Conservation (phyloP, 2,888 invertebrate species). For the Drosophila anomelani region DNA sequence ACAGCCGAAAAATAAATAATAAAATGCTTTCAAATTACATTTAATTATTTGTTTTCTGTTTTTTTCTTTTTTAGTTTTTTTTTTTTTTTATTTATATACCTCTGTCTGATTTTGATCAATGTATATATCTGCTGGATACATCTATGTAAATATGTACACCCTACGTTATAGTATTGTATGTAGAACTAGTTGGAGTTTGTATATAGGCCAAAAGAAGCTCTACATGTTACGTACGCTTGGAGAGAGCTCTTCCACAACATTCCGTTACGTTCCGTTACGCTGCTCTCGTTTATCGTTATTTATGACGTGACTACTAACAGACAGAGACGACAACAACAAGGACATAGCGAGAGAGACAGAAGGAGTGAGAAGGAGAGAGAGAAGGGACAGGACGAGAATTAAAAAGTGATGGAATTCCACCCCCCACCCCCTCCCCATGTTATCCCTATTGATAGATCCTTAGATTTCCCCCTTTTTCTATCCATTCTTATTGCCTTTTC, state of each 20-base stretch:
- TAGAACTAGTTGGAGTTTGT: slow-evolving; percentile 36
- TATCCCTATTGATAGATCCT: neutral
- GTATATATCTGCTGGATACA: slow-evolving; percentile 25
- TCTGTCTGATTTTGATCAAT: slow-evolving; percentile 25
- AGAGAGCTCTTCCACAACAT: slow-evolving; percentile 6
- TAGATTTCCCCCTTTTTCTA: neutral
- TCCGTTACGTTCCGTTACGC: slow-evolving; percentile 11
- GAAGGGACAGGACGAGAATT: neutral
- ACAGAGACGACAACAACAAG: slow-evolving; percentile 25
- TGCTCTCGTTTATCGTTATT: slow-evolving; percentile 20
- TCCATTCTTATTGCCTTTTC: slow-evolving; percentile 8
- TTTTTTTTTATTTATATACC: slow-evolving; percentile 41
- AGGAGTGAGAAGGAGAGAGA: neutral
- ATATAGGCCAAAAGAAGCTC: slow-evolving; percentile 25
- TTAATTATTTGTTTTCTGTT: slow-evolving; percentile 63
- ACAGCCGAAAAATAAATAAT: slow-evolving; percentile 84
- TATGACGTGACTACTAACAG: slow-evolving; percentile 21
- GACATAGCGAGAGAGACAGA: slow-evolving; percentile 11
- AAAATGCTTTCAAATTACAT: slow-evolving; percentile 72
- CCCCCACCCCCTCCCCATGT: no score
- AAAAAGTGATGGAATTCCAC: neutral
- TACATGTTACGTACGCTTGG: slow-evolving; percentile 21
- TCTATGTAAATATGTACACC: slow-evolving; percentile 36
- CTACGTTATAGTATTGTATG: slow-evolving; percentile 6
- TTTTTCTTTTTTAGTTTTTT: slow-evolving; percentile 40